Evolutionary conservation across 1,140 invertebrate species (phyloP), one percentile per base, ranked within the genome.

Genomic region (Tetranychus urticae): DNA sequence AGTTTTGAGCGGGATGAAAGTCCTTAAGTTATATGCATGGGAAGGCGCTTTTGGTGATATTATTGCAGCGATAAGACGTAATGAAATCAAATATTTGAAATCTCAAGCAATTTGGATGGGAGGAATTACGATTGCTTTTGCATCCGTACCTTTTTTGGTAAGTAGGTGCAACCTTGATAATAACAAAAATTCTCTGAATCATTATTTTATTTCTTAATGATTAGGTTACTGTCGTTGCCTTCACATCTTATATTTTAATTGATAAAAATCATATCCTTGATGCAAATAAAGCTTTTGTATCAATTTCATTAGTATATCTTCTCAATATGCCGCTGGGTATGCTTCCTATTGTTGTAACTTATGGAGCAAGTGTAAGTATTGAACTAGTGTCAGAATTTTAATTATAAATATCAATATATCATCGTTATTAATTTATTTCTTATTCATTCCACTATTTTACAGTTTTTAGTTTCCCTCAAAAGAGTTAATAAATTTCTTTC

Each of bases 401-500:
- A 23, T 23, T 23, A 23, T 23, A 23, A 23, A 23, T 0, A 23
- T 23, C 23, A 23, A 23, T 23, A 23, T 23, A 23, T 23, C 0
- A 23, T 23, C 23, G 0, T 23, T 23, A 23, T 23, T 23, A 23
- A 23, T 23, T 23, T 23, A 23, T 23, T 23, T 23, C 23, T 23
- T 23, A 23, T 23, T 23, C 23, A 23, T 23, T 23, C 23, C 23
- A 23, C 0, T 23, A 23, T 23, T 23, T 23, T 23, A 23, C 23
- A 23, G 23, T 23, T 23, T 23, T 23, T 23, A 23, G 23, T 68
- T 52, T 90, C 87, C 0, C 69, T 90, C 3, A 84, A 84, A 70
- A 76, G 88, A 68, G 80, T 92, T 61, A 81, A 87, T 68, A 78
- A 78, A 68, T 73, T 90, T 6, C 68, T 87, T 50, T 65, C 81